A percentile compares a stretch with the other conserved stretches of the same genome.
phyloP scores from a whole-genome alignment of 2,888 invertebrate species.

The Eumacrocentrus americanus region DNA sequence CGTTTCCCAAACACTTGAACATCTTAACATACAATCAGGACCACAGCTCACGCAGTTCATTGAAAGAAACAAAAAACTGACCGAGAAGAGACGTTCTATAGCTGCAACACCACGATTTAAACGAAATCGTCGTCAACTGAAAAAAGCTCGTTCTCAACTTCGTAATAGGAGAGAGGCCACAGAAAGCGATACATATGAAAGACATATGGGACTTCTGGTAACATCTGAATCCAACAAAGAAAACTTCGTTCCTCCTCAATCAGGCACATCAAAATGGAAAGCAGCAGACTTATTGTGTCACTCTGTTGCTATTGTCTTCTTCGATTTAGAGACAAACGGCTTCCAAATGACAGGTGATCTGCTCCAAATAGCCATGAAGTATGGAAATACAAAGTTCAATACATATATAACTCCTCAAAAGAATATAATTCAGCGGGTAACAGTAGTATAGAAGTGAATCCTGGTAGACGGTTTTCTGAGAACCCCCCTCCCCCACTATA shows the following conservation, averaged over 20 bases:
- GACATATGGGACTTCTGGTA: slow-evolving; percentile 6
- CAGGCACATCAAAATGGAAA: no score
- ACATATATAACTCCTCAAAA: no score
- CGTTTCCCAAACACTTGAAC: background rate
- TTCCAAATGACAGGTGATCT: slow-evolving; percentile 24
- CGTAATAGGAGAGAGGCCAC: slow-evolving; percentile 24
- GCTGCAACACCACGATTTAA: background rate
- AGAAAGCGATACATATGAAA: slow-evolving; percentile 11
- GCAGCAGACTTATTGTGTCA: background rate
- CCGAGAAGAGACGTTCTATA: background rate
- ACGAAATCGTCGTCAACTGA: background rate
- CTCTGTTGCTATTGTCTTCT: slow-evolving; percentile 22
- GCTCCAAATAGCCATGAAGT: slow-evolving; percentile 30
- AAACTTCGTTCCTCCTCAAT: background rate
- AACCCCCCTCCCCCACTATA: no score
- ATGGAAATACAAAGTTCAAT: no score
- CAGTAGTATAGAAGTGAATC: no score
- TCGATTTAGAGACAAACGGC: slow-evolving; percentile 30
- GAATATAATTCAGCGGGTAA: no score
- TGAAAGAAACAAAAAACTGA: background rate
- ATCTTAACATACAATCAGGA: background rate
- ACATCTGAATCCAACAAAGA: background rate
- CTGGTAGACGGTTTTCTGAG: no score
- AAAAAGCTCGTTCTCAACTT: background rate
- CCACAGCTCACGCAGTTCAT: background rate